Base-by-base conservation (phyloP, 2,888 invertebrate species). In the Oasisia sp. region DNA sequence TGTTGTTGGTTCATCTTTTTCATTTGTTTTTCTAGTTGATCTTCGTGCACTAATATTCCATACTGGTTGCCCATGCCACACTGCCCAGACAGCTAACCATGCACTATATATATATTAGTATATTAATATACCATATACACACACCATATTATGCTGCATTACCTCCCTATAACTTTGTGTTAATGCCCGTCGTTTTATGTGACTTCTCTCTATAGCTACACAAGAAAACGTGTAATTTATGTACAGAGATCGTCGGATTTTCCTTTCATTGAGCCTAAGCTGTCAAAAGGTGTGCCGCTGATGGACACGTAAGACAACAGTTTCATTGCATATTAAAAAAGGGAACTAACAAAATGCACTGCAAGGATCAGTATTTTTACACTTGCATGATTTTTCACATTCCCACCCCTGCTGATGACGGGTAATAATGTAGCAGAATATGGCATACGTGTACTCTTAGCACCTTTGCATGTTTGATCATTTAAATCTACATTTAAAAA, bases 281-380 rank as follows among this genome's bases (percentile, higher is more conserved):
- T 74, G 14, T 74, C 74, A 74, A 74, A 74, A 74, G 74, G 74
- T n/a, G 14, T 74, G 14, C 14, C 27, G 27, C 27, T 4, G 27
- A 27, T 74, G n/a, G 7, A 74, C 74, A 74, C 7, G n/a, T 19
- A n/a, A 74, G 74, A n/a, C 14, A 74, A 74, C 74, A 74, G 27
- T 74, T 74, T 74, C 74, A 74, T 27, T 74, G 74, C 19, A 74
- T 74, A 27, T n/a, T 4, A 74, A 74, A 4, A 58, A 7, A 74
- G n/a, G 74, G 74, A 74, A 74, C 74, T 74, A 74, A 74, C 74
- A 74, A 74, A n/a, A 74, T 74, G 27, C 74, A 74, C 27, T 74
- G 74, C 74, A 27, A 74, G 74, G 27, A 74, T 74, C 19, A 27
- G 19, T 74, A 74, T 74, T n/a, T 74, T 74, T n/a, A 74, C 27